Evolutionary conservation across 2,888 invertebrate genomes (phyloP), one percentile per base, ranked within the genome.

Genomic region (Archaeoteleia sp.): DNA sequence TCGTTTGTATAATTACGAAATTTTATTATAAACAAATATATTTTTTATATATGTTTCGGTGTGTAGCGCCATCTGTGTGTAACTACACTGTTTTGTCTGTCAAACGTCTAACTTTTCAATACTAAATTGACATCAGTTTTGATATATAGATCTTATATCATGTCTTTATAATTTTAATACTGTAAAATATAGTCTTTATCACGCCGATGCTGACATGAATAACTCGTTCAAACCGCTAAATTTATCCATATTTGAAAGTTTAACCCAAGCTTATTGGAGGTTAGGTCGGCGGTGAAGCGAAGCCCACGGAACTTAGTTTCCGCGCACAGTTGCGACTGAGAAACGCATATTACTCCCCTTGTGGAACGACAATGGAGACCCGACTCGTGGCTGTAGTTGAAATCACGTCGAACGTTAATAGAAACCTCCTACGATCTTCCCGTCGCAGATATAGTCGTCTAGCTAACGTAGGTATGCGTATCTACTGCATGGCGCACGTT

Each of bases 401-500:
- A 65, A 65, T 57, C 17, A 29, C 57, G 12, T 39, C 35, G 58
- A 66, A 66, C 40, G 35, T 66, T 65, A 58, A 45, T 45, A 34
- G 57, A 60, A 60, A 55, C 54, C 54, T 15, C 39, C 32, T 49
- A 32, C 35, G 49, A 63, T 63, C 55, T 63, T 55, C 35, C 9
- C 62, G 43, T 49, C 32, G 7, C 27, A 10, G 25, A 57, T 58
- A 40, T 48, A 49, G 49, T 32, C 27, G 6, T 55, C 30, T n/a
- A n/a, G n/a, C n/a, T n/a, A n/a, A 40, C 40, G 25, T 27, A 39
- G 55, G 40, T 39, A 43, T 30, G 46, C 51, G 34, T 42, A 53
- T 46, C 51, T 37, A 46, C 35, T 61, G 57, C 62, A 27, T 53
- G 42, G 25, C 37, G 46, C 51, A 37, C 57, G 53, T 67, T 46